These are phyloP conservation scores for Ctenoplectra terminalis DNA, from an alignment of 1,140 invertebrate species.

Conservation along the genomic window DNA sequence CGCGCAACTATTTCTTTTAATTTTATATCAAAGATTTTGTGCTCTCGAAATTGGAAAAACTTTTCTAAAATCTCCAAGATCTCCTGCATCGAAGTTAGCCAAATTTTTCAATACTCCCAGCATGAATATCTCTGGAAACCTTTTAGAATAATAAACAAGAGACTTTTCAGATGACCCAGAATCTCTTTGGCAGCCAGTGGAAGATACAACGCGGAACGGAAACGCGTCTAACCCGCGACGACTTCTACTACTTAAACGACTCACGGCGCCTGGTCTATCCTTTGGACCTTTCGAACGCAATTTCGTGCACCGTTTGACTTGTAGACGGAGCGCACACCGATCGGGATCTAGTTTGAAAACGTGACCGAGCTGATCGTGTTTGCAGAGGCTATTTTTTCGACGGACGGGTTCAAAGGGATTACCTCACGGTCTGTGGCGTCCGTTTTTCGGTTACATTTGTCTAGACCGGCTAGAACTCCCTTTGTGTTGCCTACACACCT, in stretches of 20 bases:
- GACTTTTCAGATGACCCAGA: background rate
- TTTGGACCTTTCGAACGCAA: conserved; percentile 12
- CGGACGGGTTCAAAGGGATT: conserved; percentile 38
- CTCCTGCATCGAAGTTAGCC: too few species aligned
- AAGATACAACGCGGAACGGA: background rate
- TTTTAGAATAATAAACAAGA: background rate
- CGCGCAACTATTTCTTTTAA: too few species aligned
- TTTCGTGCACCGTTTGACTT: conserved; percentile 33
- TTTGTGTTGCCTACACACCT: background rate
- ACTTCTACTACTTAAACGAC: conserved; percentile 20
- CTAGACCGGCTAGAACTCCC: conserved; percentile 16
- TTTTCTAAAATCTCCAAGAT: too few species aligned
- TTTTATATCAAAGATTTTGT: too few species aligned
- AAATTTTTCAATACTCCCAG: too few species aligned
- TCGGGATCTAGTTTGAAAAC: background rate
- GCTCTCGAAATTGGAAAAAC: too few species aligned
- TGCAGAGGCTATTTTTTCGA: background rate
- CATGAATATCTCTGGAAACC: background rate
- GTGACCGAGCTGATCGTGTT: background rate
- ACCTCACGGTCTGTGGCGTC: conserved; percentile 23
- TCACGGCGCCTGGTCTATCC: background rate
- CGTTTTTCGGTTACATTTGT: conserved; percentile 39
- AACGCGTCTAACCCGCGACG: background rate
- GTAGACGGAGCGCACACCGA: background rate
- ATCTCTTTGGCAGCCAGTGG: too few species aligned